Conservation (phyloP, 2,113 vertebrate genomes). For the Murina feae region DNA sequence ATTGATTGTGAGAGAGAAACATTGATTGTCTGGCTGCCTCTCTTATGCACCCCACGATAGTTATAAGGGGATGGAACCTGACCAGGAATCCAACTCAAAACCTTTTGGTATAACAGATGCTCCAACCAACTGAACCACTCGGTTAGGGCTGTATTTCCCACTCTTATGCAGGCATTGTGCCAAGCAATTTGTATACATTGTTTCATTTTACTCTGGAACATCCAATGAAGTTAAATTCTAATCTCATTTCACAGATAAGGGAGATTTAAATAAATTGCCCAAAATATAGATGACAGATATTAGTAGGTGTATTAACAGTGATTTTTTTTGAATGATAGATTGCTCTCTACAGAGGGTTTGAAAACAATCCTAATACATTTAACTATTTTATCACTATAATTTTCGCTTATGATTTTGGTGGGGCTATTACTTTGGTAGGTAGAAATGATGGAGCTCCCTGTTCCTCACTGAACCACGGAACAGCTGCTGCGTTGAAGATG, state of each 20-base stretch:
- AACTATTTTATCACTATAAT: neutral
- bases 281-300: neutral
- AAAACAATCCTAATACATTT: neutral
- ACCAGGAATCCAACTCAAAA: too few species aligned
- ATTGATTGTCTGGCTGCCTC: too few species aligned
- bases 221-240: neutral
- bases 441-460: neutral
- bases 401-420: neutral
- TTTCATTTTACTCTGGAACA: slow-evolving; percentile 14
- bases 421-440: neutral
- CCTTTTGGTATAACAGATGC: too few species aligned
- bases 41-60: too few species aligned
- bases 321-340: neutral
- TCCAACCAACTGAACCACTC: too few species aligned
- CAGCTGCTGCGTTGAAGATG: neutral
- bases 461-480: neutral
- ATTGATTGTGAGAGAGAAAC: too few species aligned
- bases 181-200: neutral
- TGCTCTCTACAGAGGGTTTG: neutral
- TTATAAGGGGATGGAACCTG: too few species aligned
- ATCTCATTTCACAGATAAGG: slow-evolving; percentile 24
- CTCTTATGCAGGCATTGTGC: neutral
- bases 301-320: neutral
- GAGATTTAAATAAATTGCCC: neutral
- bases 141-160: neutral